phyloP scores from a whole-genome alignment of 2,113 vertebrate species.

The Gopherus evgoodei region DNA sequence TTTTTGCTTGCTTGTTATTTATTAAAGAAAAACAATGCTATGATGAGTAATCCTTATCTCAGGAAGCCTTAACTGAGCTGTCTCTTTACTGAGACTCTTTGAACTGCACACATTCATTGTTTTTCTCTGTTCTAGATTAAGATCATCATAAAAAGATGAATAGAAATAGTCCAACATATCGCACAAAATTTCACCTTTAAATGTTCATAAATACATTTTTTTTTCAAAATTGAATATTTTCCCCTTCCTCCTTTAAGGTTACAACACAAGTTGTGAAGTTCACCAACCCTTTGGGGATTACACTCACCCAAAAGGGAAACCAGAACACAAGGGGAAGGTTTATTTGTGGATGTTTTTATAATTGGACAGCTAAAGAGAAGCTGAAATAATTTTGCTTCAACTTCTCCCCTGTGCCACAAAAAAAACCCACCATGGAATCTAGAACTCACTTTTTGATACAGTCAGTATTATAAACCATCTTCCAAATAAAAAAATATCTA shows the following conservation, averaged over 20 bases:
- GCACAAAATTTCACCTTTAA: neutral
- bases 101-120: neutral
- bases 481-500: neutral
- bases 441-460: neutral
- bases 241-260: neutral
- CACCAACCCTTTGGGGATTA: neutral
- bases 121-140: fast-evolving
- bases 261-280: neutral
- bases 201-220: neutral
- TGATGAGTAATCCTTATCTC: neutral
- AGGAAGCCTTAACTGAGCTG: neutral
- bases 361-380: no score
- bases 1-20: neutral
- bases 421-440: neutral
- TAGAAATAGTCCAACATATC: neutral
- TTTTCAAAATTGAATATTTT: neutral
- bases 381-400: neutral
- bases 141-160: neutral
- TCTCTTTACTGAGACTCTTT: neutral
- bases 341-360: neutral
- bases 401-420: neutral
- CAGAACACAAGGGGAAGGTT: neutral
- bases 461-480: neutral
- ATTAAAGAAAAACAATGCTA: neutral
- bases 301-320: neutral